phyloP scores from a whole-genome alignment of 2,113 vertebrate genomes.

The Hepsetus odoe region DNA sequence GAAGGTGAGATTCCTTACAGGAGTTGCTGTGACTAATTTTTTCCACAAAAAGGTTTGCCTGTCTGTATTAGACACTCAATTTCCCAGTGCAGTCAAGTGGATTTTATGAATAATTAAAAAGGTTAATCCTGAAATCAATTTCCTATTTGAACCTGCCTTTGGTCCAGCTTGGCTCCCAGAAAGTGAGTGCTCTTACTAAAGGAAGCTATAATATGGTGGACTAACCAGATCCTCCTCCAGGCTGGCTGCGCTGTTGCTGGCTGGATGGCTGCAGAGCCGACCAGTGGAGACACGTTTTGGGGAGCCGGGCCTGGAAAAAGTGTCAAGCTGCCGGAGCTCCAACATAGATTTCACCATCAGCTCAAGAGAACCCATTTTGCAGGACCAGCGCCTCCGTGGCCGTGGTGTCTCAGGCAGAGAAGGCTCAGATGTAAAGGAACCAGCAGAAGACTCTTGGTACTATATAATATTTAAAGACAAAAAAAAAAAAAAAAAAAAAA shows the following conservation, averaged over 20 bases:
- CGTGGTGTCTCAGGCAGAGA: constrained; percentile 60
- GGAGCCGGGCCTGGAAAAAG: constrained; percentile 56
- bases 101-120: too few species aligned
- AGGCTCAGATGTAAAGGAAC: not conserved
- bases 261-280: not conserved
- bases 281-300: constrained; percentile 45
- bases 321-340: constrained; percentile 87
- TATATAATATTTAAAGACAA: not conserved
- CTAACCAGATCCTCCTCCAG: constrained; percentile 56
- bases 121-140: too few species aligned
- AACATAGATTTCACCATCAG: constrained; percentile 94
- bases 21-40: too few species aligned
- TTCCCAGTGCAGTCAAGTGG: too few species aligned
- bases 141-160: too few species aligned
- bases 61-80: too few species aligned
- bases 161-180: too few species aligned
- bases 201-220: not conserved
- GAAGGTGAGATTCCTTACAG: too few species aligned
- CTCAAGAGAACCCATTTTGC: constrained; percentile 78
- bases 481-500: not conserved
- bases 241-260: constrained; percentile 56
- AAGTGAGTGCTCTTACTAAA: not conserved
- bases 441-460: constrained; percentile 15
- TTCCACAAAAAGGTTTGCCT: too few species aligned
- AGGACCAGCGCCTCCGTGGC: constrained; percentile 89